phyloP scores from a whole-genome alignment of 1,140 invertebrate species.

The Calliphora vicina region DNA sequence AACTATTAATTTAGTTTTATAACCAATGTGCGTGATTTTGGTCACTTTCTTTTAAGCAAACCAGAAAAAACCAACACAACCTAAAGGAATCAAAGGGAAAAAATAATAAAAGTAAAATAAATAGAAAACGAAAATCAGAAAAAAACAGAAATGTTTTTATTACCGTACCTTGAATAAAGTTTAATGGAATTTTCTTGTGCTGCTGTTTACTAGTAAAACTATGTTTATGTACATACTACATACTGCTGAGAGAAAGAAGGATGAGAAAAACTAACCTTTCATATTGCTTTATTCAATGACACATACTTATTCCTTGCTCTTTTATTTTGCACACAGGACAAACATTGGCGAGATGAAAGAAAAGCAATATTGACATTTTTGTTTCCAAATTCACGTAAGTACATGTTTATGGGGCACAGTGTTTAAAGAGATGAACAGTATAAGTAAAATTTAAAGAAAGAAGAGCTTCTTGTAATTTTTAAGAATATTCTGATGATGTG shows the following conservation, averaged over 20 bases:
- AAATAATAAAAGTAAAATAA: not conserved
- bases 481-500: no score
- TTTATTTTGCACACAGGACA: no score
- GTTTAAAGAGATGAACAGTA: no score
- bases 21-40: conserved; percentile 12
- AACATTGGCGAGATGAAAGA: not conserved
- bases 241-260: not conserved
- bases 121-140: not conserved
- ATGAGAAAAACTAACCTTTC: not conserved
- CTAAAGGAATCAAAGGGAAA: not conserved
- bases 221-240: not conserved
- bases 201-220: not conserved
- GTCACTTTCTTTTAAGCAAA: not conserved
- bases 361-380: not conserved
- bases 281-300: not conserved
- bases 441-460: no score
- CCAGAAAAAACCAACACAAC: not conserved
- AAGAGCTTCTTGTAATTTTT: no score
- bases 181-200: conserved; percentile 12
- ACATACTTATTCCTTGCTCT: not conserved
- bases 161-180: not conserved
- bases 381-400: not conserved
- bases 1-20: conserved; percentile 3
- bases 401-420: no score
- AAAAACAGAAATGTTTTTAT: not conserved